Conservation (phyloP, 2,888 invertebrate genomes). For the Amiota communis region DNA sequence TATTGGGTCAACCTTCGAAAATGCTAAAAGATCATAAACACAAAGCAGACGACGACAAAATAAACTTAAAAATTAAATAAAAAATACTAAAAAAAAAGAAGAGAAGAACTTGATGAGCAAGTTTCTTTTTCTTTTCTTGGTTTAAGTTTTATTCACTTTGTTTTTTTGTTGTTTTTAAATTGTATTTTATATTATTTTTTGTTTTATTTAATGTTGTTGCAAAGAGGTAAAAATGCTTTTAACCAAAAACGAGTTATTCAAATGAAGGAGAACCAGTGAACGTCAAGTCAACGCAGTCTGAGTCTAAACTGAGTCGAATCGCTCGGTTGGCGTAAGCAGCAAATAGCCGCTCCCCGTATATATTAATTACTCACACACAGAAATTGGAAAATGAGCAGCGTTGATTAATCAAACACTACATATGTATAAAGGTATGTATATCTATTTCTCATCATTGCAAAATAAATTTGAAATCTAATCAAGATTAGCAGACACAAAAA, state of each 20-base stretch:
- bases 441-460: slow-evolving; percentile 28
- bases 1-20: slow-evolving; percentile 57
- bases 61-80: slow-evolving; percentile 31
- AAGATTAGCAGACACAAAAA: neutral
- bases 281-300: neutral
- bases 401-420: too few relatives aligned
- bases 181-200: slow-evolving; percentile 34
- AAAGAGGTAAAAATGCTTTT: slow-evolving; percentile 52
- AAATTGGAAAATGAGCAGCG: too few relatives aligned
- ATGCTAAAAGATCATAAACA: slow-evolving; percentile 31
- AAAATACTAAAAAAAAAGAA: slow-evolving; percentile 50
- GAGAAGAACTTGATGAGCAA: slow-evolving; percentile 62
- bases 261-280: slow-evolving; percentile 51
- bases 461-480: too few relatives aligned
- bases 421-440: slow-evolving; percentile 47
- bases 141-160: slow-evolving; percentile 35
- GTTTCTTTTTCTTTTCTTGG: slow-evolving; percentile 53
- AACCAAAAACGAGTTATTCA: slow-evolving; percentile 63
- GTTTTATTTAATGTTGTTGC: slow-evolving; percentile 45
- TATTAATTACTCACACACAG: neutral
- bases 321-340: neutral
- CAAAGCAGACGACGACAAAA: slow-evolving; percentile 29
- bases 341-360: slow-evolving; percentile 8
- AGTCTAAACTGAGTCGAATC: neutral
- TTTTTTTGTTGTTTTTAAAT: slow-evolving; percentile 37